phyloP scores from a whole-genome alignment of 2,797 vertebrate genomes.

The Nannoperca obscura region DNA sequence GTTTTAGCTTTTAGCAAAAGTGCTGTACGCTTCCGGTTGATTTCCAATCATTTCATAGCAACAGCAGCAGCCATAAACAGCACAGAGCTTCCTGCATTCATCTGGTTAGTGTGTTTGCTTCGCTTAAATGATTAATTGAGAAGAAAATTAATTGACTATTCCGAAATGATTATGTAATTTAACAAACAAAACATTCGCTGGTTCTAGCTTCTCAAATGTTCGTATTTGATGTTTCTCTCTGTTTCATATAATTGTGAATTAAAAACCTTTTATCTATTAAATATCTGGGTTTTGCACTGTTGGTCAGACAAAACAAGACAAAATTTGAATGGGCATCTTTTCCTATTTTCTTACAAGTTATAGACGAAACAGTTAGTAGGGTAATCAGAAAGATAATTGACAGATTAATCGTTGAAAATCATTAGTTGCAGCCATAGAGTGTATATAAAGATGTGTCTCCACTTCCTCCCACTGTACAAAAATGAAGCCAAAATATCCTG shows the following conservation, averaged over 20 bases:
- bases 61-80: conserved; percentile 42
- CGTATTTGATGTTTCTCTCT: conserved; percentile 20
- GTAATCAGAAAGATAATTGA: background rate
- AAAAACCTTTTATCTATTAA: background rate
- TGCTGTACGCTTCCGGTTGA: conserved; percentile 16
- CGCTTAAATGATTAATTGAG: background rate
- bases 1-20: conserved; percentile 35
- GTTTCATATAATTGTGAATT: background rate
- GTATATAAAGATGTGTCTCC: no score
- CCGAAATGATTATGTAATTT: background rate
- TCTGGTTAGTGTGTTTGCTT: background rate
- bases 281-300: conserved; percentile 2
- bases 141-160: background rate
- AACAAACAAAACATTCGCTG: background rate
- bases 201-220: background rate
- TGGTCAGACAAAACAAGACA: conserved; percentile 12
- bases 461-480: no score
- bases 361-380: background rate
- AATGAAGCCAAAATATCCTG: no score
- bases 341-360: background rate
- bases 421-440: conserved; percentile 19
- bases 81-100: conserved; percentile 2
- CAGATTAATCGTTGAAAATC: background rate
- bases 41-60: conserved; percentile 56
- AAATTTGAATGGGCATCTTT: background rate